phyloP scores from a whole-genome alignment of 1,140 invertebrate genomes.

The Littorina saxatilis region DNA sequence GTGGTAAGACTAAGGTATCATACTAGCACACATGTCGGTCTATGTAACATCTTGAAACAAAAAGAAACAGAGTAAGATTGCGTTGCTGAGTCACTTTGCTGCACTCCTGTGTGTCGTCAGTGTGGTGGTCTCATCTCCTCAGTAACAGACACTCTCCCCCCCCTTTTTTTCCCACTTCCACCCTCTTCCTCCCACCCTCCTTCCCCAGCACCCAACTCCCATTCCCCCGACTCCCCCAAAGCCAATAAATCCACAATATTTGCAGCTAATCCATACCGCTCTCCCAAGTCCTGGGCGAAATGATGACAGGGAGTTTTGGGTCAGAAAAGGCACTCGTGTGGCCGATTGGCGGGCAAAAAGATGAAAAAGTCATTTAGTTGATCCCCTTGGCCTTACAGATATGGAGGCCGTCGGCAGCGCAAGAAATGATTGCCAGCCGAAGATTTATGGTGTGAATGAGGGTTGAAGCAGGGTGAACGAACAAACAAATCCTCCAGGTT shows the following conservation, averaged over 20 bases:
- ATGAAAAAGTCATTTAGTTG: slow-evolving; percentile 39
- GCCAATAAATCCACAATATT: slow-evolving; percentile 36
- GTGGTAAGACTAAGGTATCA: too few relatives aligned
- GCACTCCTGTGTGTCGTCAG: too few relatives aligned
- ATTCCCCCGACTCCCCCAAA: background rate
- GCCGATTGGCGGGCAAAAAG: background rate
- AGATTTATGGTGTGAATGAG: slow-evolving; percentile 40
- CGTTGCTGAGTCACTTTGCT: too few relatives aligned
- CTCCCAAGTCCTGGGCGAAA: background rate
- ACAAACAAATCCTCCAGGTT: too few relatives aligned
- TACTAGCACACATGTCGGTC: too few relatives aligned
- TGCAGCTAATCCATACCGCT: background rate
- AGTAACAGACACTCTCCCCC: too few relatives aligned
- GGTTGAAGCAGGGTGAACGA: slow-evolving; percentile 28
- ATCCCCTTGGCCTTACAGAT: slow-evolving; percentile 26
- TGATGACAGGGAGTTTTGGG: too few relatives aligned
- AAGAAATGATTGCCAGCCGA: slow-evolving; percentile 38
- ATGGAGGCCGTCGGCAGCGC: slow-evolving; percentile 32
- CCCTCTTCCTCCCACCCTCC: background rate
- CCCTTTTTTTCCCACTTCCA: slow-evolving; percentile 11
- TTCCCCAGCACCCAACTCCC: background rate
- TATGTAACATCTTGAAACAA: too few relatives aligned
- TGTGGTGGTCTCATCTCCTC: too few relatives aligned
- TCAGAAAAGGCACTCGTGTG: slow-evolving; percentile 8
- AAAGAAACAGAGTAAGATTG: too few relatives aligned